Percentiles rank a stretch among this genome's conserved stretches.
phyloP scores from a whole-genome alignment of 1,140 invertebrate genomes.

The Sarcophaga peregrina region DNA sequence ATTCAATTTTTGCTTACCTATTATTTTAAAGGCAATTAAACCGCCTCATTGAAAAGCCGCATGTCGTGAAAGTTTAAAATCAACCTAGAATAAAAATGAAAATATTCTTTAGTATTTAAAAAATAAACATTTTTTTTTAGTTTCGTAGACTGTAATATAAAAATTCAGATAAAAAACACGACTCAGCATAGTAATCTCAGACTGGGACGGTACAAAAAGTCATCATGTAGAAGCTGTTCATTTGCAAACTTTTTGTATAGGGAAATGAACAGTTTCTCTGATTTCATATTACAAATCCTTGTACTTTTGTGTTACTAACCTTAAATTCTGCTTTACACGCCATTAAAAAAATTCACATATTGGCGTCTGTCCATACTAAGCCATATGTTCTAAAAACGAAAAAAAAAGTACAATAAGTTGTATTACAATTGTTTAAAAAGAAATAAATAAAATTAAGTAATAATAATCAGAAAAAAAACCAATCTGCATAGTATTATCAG shows the following conservation, averaged over 20 bases:
- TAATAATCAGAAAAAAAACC: conserved; percentile 34
- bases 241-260: background rate
- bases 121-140: no score
- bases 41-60: background rate
- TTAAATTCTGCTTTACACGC: background rate
- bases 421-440: background rate
- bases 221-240: conserved; percentile 31
- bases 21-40: background rate
- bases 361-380: background rate
- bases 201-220: conserved; percentile 43
- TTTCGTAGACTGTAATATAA: conserved; percentile 37
- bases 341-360: background rate
- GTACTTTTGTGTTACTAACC: conserved; percentile 26
- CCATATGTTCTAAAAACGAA: background rate
- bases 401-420: no score
- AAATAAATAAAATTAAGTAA: background rate
- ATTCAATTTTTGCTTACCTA: background rate
- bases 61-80: no score
- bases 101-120: no score
- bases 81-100: no score
- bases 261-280: no score
- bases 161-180: conserved; percentile 41
- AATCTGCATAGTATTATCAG: conserved; percentile 43
- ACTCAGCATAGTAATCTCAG: conserved; percentile 41
- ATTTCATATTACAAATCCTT: background rate